phyloP scores from a whole-genome alignment of 2,797 vertebrate genomes.

The Trichosurus vulpecula region DNA sequence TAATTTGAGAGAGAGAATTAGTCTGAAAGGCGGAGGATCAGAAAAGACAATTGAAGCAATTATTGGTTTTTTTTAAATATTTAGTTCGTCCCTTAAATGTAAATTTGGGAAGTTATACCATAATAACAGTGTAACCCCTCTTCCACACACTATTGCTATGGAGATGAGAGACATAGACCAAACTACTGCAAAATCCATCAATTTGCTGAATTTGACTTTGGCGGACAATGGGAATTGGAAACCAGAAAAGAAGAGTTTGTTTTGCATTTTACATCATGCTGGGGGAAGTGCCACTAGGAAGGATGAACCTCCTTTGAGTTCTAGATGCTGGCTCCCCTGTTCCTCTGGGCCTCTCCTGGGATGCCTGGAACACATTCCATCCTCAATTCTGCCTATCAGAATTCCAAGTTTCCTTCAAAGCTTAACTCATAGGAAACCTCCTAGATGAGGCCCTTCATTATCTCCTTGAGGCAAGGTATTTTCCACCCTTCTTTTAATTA shows the following conservation, averaged over 20 bases:
- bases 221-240: not conserved
- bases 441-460: too few species aligned
- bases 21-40: not conserved
- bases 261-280: not conserved
- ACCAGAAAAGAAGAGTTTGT: not conserved
- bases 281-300: not conserved
- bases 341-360: not conserved
- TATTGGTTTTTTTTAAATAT: not conserved
- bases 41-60: not conserved
- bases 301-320: not conserved
- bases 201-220: not conserved
- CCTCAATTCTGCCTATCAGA: too few species aligned
- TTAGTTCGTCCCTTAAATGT: not conserved
- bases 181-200: not conserved
- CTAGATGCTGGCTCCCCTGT: not conserved
- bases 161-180: too few species aligned
- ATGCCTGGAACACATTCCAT: not conserved
- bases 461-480: too few species aligned
- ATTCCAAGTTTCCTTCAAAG: too few species aligned
- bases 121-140: not conserved
- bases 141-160: too few species aligned
- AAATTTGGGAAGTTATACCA: not conserved
- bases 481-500: too few species aligned
- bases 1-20: not conserved
- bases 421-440: too few species aligned